phyloP scores from a whole-genome alignment of 1,140 invertebrate genomes.

The Theocolax elegans region DNA sequence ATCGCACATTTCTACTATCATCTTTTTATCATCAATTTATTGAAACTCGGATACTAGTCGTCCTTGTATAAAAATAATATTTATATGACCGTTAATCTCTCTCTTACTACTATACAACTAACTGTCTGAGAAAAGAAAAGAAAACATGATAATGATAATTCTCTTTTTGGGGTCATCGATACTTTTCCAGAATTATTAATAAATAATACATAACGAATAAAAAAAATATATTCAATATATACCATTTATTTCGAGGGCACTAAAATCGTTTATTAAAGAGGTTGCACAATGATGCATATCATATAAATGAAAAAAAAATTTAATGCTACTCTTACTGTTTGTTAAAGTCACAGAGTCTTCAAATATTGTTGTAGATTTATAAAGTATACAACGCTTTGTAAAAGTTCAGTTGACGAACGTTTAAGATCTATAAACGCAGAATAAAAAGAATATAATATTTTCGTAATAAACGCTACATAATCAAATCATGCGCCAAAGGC shows the following conservation, averaged over 20 bases:
- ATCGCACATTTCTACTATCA: conserved; percentile 16
- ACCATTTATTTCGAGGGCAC: conserved; percentile 18
- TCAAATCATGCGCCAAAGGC: conserved; percentile 33
- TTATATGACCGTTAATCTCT: conserved; percentile 37
- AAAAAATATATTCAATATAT: not conserved
- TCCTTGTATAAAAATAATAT: conserved; percentile 42
- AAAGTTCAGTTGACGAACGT: conserved; percentile 26
- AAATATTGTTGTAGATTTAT: conserved; percentile 40
- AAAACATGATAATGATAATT: conserved; percentile 14
- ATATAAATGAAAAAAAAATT: conserved; percentile 1
- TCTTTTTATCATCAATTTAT: conserved; percentile 17
- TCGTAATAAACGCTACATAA: conserved; percentile 36
- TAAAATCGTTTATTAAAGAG: conserved; percentile 17
- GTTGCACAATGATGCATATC: conserved; percentile 37
- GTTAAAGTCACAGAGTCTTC: conserved; percentile 44
- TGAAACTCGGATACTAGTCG: conserved; percentile 41
- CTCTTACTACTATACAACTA: conserved; percentile 11
- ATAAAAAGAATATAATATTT: conserved; percentile 28
- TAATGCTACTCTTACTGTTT: conserved; percentile 22
- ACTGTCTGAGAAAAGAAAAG: conserved; percentile 7
- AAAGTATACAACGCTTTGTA: conserved; percentile 20
- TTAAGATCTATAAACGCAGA: not conserved
- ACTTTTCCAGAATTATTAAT: conserved; percentile 21
- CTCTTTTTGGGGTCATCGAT: conserved; percentile 26
- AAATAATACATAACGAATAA: conserved; percentile 14